Base-by-base conservation (phyloP, 2,888 invertebrate genomes). In the Volucella bombylans region DNA sequence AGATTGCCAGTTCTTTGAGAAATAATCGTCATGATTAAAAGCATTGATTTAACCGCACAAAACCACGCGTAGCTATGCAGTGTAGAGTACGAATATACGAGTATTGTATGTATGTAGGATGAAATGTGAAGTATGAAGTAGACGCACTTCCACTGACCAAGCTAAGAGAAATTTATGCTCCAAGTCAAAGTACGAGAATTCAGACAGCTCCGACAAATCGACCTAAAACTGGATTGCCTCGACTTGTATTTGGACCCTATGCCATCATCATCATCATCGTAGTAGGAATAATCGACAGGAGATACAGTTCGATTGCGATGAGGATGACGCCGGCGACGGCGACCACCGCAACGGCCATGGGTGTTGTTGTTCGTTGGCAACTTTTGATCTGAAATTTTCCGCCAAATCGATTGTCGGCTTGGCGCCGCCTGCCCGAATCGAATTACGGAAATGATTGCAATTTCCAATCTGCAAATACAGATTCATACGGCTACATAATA, bases 401-500 rank as follows among this genome's bases (percentile, higher is more conserved):
- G 85, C 81, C 85, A 85, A 85, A 85, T 85, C 85, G 85, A 85
- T 85, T 85, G 85, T 85, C 85, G 81, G 77, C 52, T 67, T 81
- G 85, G 85, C 81, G 81, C 76, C 77, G 41, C 69, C 59, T 47
- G 52, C 68, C 76, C 68, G 81, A 81, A 85, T 81, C 85, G 81
- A 85, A 85, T 85, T 81, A 85, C 76, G 76, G 72, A 85, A 81
- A 85, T 85, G 72, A 85, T 85, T 85, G 85, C 85, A 81, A 81
- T 81, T 81, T 76, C 81, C 72, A 85, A 85, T 85, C 72, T 78
- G 59, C 72, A 62, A 61, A 80, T 71, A 31, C 31, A 68, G 57
- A 52, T 49, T 57, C 10, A 43, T 61, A 67, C 38, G 52, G 15
- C n/a, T 14, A n/a, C 23, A 15, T 38, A 39, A 15, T n/a, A n/a